Evolutionary conservation across 2,113 vertebrate genomes (phyloP), one percentile per base, ranked within the genome.

Genomic region (Brachypodius melanocephalos): DNA sequence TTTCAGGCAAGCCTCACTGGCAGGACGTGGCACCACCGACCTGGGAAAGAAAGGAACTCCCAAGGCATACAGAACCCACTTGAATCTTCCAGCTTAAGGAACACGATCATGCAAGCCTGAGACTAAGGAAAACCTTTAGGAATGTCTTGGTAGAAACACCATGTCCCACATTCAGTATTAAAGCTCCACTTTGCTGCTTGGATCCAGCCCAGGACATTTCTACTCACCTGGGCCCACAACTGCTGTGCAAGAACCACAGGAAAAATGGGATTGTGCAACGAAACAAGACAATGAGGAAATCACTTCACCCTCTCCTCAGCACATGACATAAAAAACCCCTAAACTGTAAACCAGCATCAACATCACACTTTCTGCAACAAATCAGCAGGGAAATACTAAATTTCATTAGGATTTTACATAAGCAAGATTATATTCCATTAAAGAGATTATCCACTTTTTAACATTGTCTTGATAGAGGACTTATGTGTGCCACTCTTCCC

Each of bases 371-470:
- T 26, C 24, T 66, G 67, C 40, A 75, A 38, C 67, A 68, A 85
- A 55, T 12, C 49, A 58, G 29, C 8, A 49, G 40, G 67, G 34
- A 63, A 62, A n/a, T 11, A 62, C 32, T 36, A 38, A 77, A 75
- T 57, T 89, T 84, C 8, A 76, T 43, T 48, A 73, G 29, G 24
- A 79, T 40, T 93, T 68, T 42, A 15, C 34, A 14, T 10, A 42
- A 54, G 8, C 1, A 3, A 86, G 68, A 76, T 88, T 76, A 88
- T 76, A 55, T 40, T 58, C 69, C 43, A 58, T 94, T 88, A 42
- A 75, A 85, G 62, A 65, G 51, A 93, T 89, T 42, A 89, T 82
- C 57, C 58, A 88, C 55, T 40, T 77, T 36, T 43, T 32, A 77
- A 59, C 0, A 1, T 3, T 54, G 66, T 21, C 87, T 58, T 71